Base-by-base conservation (phyloP, 2,797 vertebrate species). In the Babyrousa celebensis region DNA sequence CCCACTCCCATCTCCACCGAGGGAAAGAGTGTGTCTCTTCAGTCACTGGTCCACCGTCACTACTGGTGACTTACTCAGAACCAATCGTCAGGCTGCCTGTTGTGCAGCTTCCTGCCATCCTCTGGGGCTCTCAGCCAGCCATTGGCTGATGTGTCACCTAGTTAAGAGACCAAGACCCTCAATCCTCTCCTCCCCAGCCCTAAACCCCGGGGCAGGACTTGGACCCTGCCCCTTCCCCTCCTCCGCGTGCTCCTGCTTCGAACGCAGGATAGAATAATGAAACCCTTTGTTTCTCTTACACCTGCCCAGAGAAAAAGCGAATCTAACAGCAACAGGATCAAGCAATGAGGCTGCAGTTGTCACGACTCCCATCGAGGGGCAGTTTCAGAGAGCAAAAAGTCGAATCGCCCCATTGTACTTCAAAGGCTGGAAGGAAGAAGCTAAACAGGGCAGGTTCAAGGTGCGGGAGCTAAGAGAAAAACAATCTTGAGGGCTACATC, bases 21-120 rank as follows among this genome's bases (percentile, higher is more conserved):
- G 29, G 78, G 78, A 62, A 62, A 4, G 43, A 4, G 17, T 3
- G 29, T 11, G n/a, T 77, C 86, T 77, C 63, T 82, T 40, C 77
- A 27, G 32, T 40, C 52, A 83, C 52, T 75, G 52, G 85, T 10
- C n/a, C 74, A 9, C 63, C 62, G 85, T 94, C 95, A 96, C 75
- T 63, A 27, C 96, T 75, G 96, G 92, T 97, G 97, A 97, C 18
- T 93, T 21, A 80, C 63, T 88, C 79, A 36, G 90, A 93, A 65
- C 96, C 95, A 97, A 97, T 95, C 92, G 77, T 92, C 83, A 54
- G 79, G 25, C 62, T 43, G 84, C 62, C 74, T 21, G 27, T 9
- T 16, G 27, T 7, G 40, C 67, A 52, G 40, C 60, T 8, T 2
- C 18, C 52, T 0, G 43, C 82, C 4, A 90, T 77, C 74, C 56